phyloP scores from a whole-genome alignment of 2,888 invertebrate genomes.

The Notodonta ziczac region DNA sequence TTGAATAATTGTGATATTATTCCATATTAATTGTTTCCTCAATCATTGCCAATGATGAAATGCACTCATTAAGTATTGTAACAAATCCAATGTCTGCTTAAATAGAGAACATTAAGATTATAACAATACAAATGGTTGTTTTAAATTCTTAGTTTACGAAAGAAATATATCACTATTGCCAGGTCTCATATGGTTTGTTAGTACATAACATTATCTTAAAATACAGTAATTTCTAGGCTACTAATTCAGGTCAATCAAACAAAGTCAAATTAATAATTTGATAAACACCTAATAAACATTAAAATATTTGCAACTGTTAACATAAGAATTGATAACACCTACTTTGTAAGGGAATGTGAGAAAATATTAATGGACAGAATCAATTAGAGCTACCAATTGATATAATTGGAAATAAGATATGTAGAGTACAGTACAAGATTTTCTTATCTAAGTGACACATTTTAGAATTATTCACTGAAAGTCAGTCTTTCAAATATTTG shows the following conservation, averaged over 20 bases:
- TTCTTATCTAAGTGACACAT: conserved; percentile 12
- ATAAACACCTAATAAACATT: conserved; percentile 19
- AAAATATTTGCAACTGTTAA: conserved; percentile 2
- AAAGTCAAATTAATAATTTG: conserved; percentile 29
- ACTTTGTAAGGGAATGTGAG: conserved; percentile 51
- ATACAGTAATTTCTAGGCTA: conserved; percentile 28
- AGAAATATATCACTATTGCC: conserved; percentile 10
- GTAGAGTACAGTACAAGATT: conserved; percentile 36
- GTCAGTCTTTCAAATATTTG: conserved; percentile 4
- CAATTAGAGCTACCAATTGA: conserved; percentile 11
- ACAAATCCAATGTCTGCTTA: background rate
- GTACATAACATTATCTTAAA: conserved; percentile 21
- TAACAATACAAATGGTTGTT: conserved; percentile 1
- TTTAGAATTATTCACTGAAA: background rate
- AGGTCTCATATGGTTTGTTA: background rate
- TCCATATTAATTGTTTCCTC: conserved; percentile 3
- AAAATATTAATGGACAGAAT: conserved; percentile 35
- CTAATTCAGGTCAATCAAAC: conserved; percentile 34
- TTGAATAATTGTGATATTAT: background rate
- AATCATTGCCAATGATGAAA: conserved; percentile 1
- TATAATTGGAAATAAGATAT: conserved; percentile 48
- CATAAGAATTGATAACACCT: conserved; percentile 13
- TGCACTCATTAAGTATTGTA: background rate
- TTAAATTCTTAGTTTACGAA: background rate
- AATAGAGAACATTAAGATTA: background rate